Conservation (phyloP, 2,888 invertebrate genomes). For the Sinohyriopsis cumingii region DNA sequence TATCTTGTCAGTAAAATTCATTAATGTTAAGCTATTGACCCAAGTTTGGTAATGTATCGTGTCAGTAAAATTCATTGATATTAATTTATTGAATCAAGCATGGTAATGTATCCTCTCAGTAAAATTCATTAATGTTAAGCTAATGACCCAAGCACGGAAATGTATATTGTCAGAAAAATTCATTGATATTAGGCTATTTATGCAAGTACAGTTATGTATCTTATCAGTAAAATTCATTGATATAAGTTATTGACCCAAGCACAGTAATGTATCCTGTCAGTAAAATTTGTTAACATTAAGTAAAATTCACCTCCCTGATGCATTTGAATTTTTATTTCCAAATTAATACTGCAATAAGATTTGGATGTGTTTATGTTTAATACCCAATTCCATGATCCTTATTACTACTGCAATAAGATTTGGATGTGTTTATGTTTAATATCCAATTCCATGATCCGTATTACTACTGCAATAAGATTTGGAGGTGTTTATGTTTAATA, state of each 20-base stretch:
- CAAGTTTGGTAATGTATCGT: background rate
- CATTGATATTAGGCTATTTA: conserved; percentile 57
- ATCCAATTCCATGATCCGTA: too few species aligned
- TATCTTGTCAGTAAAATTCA: background rate
- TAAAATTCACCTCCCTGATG: background rate
- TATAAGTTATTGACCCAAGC: background rate
- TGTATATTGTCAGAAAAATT: background rate
- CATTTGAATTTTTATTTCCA: too few species aligned
- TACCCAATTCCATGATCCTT: too few species aligned
- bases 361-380: too few species aligned
- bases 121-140: background rate
- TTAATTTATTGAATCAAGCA: background rate
- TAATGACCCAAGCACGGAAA: conserved; percentile 64
- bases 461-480: too few species aligned
- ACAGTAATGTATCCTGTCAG: background rate
- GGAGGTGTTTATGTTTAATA: too few species aligned
- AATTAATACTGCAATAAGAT: too few species aligned
- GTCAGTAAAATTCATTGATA: background rate
- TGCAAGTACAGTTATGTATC: conserved; percentile 66
- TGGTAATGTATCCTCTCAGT: background rate
- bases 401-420: too few species aligned
- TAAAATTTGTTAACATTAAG: conserved; percentile 1
- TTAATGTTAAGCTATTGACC: background rate
- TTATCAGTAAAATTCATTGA: background rate
- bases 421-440: too few species aligned